A percentile compares a stretch with the other conserved stretches of the same genome.
These are phyloP conservation scores for Margarornis squamiger DNA, from an alignment of 2,797 vertebrate genomes.

Conservation along the genomic window DNA sequence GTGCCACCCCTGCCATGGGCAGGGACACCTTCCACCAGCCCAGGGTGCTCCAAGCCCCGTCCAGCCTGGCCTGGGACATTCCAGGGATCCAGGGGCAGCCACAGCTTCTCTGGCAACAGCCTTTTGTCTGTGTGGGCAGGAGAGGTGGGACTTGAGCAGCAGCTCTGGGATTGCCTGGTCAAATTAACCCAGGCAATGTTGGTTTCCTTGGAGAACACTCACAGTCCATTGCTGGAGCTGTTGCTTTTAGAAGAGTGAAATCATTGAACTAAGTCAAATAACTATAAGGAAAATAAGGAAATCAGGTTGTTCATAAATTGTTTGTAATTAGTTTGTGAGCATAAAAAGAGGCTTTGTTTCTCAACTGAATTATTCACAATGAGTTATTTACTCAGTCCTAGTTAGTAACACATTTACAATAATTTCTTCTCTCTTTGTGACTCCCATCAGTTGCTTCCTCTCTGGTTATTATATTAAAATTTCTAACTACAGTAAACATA, in stretches of 20 bases:
- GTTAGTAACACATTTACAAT: slow-evolving; percentile 14
- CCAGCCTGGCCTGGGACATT: not conserved
- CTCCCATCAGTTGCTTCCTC: not conserved
- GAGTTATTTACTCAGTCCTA: slow-evolving; percentile 11
- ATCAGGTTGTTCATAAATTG: not conserved
- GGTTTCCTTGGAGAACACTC: not conserved
- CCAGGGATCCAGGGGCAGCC: not conserved
- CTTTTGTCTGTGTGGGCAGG: rapidly evolving
- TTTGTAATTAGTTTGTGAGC: not conserved
- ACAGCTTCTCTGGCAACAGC: not conserved
- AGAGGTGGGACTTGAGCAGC: not conserved
- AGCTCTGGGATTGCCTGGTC: not conserved
- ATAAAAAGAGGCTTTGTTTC: not conserved
- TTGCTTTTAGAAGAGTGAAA: not conserved
- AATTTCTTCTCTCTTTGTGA: not conserved
- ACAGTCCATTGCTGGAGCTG: not conserved
- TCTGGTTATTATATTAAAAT: slow-evolving; percentile 34
- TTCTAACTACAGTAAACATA: not conserved
- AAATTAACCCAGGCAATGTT: rapidly evolving
- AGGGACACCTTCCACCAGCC: not conserved
- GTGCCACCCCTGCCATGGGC: not conserved
- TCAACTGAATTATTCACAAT: not conserved
- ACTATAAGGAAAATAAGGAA: not conserved
- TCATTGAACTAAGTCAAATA: not conserved
- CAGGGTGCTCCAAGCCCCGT: not conserved